phyloP scores from a whole-genome alignment of 2,888 invertebrate species.

The Azorinus chamasolen region DNA sequence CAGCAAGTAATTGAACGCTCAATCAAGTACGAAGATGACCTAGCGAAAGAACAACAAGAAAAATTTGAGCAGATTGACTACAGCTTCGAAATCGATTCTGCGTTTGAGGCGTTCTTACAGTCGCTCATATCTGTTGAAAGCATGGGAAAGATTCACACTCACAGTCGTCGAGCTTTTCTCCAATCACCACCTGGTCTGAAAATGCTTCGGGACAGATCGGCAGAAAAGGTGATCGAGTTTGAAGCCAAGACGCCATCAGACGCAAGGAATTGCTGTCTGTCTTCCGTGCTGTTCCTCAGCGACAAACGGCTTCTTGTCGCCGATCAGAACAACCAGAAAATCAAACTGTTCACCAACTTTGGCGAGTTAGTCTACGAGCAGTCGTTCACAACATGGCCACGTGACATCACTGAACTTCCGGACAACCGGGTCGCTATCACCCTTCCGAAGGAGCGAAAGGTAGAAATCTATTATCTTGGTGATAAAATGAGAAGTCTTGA shows the following conservation, averaged over 20 bases:
- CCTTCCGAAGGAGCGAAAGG: constrained; percentile 60
- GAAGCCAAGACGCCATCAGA: constrained; percentile 59
- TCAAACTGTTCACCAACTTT: constrained; percentile 56
- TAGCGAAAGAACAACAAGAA: constrained; percentile 56
- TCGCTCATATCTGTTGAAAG: constrained; percentile 56
- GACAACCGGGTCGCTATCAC: constrained; percentile 62
- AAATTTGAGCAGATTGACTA: constrained; percentile 57
- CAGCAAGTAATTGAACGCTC: constrained; percentile 62
- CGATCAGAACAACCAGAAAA: constrained; percentile 67
- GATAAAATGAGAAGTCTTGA: constrained; percentile 60
- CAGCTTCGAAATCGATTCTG: constrained; percentile 63
- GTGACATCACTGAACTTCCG: constrained; percentile 59
- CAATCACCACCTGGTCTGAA: constrained; percentile 59
- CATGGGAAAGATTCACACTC: constrained; percentile 58
- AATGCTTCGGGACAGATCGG: constrained; percentile 53
- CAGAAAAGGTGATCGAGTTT: constrained; percentile 58
- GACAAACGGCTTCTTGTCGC: constrained; percentile 53
- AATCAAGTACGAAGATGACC: constrained; percentile 54
- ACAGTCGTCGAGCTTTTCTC: constrained; percentile 54
- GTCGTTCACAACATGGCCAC: constrained; percentile 60
- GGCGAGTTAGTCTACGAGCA: constrained; percentile 59
- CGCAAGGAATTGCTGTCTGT: constrained; percentile 61
- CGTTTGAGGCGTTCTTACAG: constrained; percentile 62
- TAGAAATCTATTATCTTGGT: constrained; percentile 64
- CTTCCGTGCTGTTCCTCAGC: constrained; percentile 55